Evolutionary conservation across 2,797 vertebrate species (phyloP).

Genomic region (Remorina albescens): DNA sequence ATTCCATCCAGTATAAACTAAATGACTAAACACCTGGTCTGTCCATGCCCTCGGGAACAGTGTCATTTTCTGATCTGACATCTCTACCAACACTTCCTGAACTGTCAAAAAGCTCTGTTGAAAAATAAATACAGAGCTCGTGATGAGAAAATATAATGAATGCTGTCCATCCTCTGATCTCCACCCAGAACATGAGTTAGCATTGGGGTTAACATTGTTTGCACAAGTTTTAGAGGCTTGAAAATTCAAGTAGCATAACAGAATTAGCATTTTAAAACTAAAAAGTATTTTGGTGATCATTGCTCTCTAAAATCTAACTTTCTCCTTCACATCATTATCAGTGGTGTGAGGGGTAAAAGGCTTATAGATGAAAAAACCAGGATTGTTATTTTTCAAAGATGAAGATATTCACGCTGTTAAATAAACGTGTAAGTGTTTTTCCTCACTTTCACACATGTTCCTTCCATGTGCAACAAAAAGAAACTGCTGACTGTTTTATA

Average conservation of each 20-base stretch:
- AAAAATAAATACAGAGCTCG: slow-evolving; percentile 4
- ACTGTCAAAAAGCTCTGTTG: neutral
- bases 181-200: no score
- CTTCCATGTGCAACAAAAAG: neutral
- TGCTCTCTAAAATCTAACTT: neutral
- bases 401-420: neutral
- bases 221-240: no score
- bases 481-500: neutral
- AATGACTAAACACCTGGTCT: neutral
- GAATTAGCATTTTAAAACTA: no score
- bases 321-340: neutral
- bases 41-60: neutral
- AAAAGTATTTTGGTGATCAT: no score
- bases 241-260: no score
- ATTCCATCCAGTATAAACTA: no score
- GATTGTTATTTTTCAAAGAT: neutral
- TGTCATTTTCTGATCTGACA: neutral
- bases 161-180: neutral
- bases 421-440: neutral
- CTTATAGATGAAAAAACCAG: neutral
- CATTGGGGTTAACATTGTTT: no score
- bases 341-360: neutral
- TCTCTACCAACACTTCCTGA: neutral
- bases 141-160: neutral
- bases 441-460: neutral